Conservation (phyloP, 2,797 vertebrate genomes). For the Sebastes iracundus region DNA sequence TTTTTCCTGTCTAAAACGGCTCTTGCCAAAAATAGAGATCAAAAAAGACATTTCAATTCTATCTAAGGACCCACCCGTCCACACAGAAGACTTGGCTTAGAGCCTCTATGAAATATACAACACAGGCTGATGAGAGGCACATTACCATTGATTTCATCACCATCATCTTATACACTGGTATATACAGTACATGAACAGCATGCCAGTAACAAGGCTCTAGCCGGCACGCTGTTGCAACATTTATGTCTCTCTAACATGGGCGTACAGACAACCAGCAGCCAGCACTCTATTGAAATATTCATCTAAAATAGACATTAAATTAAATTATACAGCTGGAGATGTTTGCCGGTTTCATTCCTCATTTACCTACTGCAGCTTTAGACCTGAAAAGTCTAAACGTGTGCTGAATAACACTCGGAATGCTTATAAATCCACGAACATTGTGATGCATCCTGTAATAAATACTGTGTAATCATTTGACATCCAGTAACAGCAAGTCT, state of each 20-base stretch:
- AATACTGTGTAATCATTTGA: no score
- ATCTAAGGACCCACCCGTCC: not conserved
- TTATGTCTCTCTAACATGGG: not conserved
- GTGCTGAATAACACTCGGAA: not conserved
- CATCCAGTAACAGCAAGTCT: not conserved
- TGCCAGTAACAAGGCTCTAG: not conserved
- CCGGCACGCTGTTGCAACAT: slow-evolving; percentile 36
- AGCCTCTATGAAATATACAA: slow-evolving; percentile 49
- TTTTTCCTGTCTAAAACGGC: not conserved
- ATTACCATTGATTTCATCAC: slow-evolving; percentile 59
- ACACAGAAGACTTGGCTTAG: not conserved
- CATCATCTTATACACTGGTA: slow-evolving; percentile 7
- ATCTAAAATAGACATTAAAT: slow-evolving; percentile 22
- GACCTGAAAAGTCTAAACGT: not conserved
- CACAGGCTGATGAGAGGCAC: slow-evolving; percentile 24
- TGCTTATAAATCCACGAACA: not conserved
- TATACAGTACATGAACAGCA: slow-evolving; percentile 9
- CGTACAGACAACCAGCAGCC: not conserved
- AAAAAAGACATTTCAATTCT: not conserved
- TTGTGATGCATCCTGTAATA: not conserved
- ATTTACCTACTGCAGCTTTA: not conserved
- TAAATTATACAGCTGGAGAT: slow-evolving; percentile 28
- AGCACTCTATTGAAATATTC: slow-evolving; percentile 33
- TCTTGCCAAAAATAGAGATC: not conserved
- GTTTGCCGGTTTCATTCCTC: not conserved